Evolutionary conservation across 2,888 invertebrate genomes (phyloP).

Genomic region (Eucera pruinosa): DNA sequence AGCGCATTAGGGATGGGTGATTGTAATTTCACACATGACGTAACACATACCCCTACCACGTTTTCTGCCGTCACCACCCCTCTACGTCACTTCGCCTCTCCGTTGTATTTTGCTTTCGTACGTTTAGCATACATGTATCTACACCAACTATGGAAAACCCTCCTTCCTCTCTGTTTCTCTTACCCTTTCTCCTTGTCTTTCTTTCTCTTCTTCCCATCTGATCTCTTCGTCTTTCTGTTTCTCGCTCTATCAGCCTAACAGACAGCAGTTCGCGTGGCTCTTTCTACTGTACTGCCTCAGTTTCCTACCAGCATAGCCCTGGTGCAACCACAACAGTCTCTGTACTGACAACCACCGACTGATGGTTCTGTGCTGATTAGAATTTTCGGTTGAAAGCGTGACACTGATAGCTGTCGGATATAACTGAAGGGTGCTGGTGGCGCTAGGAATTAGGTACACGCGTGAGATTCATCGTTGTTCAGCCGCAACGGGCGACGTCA

Average conservation of each 20-base stretch:
- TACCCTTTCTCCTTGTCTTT: not conserved
- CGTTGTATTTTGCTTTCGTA: slow-evolving; percentile 65
- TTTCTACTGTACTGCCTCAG: slow-evolving; percentile 1
- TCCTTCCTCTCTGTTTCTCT: not conserved
- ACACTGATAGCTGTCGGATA: slow-evolving; percentile 45
- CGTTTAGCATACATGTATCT: slow-evolving; percentile 48
- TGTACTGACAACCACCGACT: slow-evolving; percentile 44
- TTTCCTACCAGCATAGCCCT: slow-evolving; percentile 23
- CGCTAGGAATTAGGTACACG: slow-evolving; percentile 5
- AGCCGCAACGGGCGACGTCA: not conserved
- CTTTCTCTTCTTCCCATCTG: slow-evolving; percentile 3
- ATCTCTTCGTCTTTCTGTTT: slow-evolving; percentile 7
- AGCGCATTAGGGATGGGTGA: slow-evolving; percentile 76
- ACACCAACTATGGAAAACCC: slow-evolving; percentile 19
- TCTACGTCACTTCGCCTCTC: slow-evolving; percentile 34
- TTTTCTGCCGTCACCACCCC: slow-evolving; percentile 49
- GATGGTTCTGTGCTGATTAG: slow-evolving; percentile 64
- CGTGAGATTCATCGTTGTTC: slow-evolving; percentile 14
- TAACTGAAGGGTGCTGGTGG: slow-evolving; percentile 2
- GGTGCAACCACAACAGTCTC: slow-evolving; percentile 34
- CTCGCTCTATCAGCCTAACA: slow-evolving; percentile 7
- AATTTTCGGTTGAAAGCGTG: slow-evolving; percentile 60
- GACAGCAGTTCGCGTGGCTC: slow-evolving; percentile 19
- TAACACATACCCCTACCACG: slow-evolving; percentile 65
- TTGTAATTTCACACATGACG: slow-evolving; percentile 82